Evolutionary conservation across 1,140 invertebrate species (phyloP), one percentile per base, ranked within the genome.

Genomic region (Solenopsis invicta): DNA sequence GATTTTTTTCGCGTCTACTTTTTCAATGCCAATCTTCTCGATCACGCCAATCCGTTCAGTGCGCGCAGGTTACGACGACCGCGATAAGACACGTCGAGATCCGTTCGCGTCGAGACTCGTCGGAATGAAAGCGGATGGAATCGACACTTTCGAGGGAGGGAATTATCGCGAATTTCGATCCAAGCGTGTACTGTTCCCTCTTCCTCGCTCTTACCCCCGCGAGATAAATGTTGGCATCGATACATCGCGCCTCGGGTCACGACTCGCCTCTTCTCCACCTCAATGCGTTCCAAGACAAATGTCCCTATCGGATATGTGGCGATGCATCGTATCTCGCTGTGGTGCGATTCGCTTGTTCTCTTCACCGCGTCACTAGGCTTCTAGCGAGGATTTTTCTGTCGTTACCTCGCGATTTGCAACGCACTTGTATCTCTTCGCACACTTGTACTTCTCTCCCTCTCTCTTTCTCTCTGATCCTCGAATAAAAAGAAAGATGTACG

Each of bases 211-310:
- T 37, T 45, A 12, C 45, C 24, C 41, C 69, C 2, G 4, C 66
- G 80, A 82, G 80, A 82, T 82, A 82, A 74, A 82, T 74, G 52
- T 74, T 82, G 24, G 78, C 78, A 82, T 72, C 78, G 66, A 71
- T 72, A 72, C 67, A 74, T 82, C 67, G 80, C 80, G 52, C 80
- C 52, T 74, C 62, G 48, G 77, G 77, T 80, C 67, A 72, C 52
- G 67, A 37, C 67, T 82, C 67, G 24, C 67, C 67, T 82, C 78
- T 72, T 82, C 78, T 72, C 52, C 52, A n/a, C 52, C 67, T 82
- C 67, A 59, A 74, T 74, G 80, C 74, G 24, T 59, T 74, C 52
- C 52, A 82, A 82, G 69, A 82, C 80, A 82, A 82, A 82, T 82
- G 78, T 59, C 45, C 67, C 80, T 82, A 72, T 82, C 78, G 78